A percentile compares a stretch with the other conserved stretches of the same genome.
Conservation (phyloP, 1,140 invertebrate genomes). For the Ericerus pela region DNA sequence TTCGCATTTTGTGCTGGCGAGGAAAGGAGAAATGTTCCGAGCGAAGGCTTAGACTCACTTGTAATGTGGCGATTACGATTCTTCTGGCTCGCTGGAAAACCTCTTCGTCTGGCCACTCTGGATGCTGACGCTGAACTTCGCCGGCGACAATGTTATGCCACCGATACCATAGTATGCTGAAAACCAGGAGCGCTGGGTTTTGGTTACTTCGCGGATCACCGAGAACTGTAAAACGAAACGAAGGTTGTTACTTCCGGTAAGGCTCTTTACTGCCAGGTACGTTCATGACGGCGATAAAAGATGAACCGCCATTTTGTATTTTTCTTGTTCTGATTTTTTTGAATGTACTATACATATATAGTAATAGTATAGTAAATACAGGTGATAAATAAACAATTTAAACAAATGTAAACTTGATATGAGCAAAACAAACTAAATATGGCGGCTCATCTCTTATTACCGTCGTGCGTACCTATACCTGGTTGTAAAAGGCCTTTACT, state of each 20-base stretch:
- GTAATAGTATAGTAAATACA: too few relatives aligned
- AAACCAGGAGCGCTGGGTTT: conserved; percentile 84
- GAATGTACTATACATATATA: too few relatives aligned
- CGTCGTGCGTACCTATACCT: too few relatives aligned
- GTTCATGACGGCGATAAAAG: too few relatives aligned
- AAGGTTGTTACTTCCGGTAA: neutral
- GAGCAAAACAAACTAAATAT: too few relatives aligned
- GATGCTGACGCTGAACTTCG: conserved; percentile 58
- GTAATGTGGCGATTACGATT: conserved; percentile 81
- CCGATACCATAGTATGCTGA: conserved; percentile 84
- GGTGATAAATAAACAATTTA: too few relatives aligned
- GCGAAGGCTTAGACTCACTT: conserved; percentile 40
- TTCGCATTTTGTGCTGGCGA: neutral
- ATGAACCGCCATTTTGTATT: too few relatives aligned
- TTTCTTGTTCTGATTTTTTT: too few relatives aligned
- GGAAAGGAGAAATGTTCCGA: conserved; percentile 5
- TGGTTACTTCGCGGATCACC: conserved; percentile 94
- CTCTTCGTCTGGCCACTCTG: conserved; percentile 84
- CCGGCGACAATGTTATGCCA: conserved; percentile 89
- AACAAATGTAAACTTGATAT: too few relatives aligned
- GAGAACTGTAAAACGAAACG: conserved; percentile 55
- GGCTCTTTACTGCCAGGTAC: too few relatives aligned
- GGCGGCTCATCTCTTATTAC: too few relatives aligned
- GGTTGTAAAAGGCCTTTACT: too few relatives aligned
- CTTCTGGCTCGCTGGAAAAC: conserved; percentile 80